A percentile compares a stretch with the other conserved stretches of the same genome.
These are phyloP conservation scores for Rhodeus uyekii DNA, from an alignment of 2,797 vertebrate genomes.

Conservation along the genomic window DNA sequence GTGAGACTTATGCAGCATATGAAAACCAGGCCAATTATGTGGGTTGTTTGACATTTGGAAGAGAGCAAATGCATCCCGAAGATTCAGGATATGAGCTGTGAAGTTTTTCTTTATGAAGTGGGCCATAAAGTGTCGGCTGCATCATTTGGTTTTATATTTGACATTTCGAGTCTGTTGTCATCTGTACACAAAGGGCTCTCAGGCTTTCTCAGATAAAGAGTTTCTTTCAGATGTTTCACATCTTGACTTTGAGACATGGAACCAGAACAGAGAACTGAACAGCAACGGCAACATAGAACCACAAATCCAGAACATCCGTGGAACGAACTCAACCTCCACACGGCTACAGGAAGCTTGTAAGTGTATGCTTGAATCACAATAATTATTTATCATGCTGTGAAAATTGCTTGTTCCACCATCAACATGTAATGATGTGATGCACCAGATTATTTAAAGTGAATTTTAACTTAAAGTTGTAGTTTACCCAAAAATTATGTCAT, in stretches of 20 bases:
- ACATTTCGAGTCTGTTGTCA: background rate
- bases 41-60: conserved; percentile 16
- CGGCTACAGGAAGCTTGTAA: background rate
- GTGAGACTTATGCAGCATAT: background rate
- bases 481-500: no score
- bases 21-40: background rate
- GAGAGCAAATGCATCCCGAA: background rate
- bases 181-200: conserved; percentile 6
- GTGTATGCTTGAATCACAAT: background rate
- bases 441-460: background rate
- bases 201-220: conserved; percentile 18
- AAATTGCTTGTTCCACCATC: background rate
- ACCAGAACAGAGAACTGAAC: conserved; percentile 1
- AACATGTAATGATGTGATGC: background rate
- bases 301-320: conserved; percentile 16
- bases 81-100: background rate
- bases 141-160: conserved; percentile 7
- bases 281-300: background rate
- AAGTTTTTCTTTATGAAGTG: background rate
- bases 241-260: conserved; percentile 31
- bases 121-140: background rate
- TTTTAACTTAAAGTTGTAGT: no score
- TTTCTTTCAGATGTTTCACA: conserved; percentile 31
- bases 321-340: background rate
- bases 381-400: background rate